Evolutionary conservation across 2,888 invertebrate species (phyloP), one percentile per base, ranked within the genome.

Genomic region (Meiosimyza decipiens): DNA sequence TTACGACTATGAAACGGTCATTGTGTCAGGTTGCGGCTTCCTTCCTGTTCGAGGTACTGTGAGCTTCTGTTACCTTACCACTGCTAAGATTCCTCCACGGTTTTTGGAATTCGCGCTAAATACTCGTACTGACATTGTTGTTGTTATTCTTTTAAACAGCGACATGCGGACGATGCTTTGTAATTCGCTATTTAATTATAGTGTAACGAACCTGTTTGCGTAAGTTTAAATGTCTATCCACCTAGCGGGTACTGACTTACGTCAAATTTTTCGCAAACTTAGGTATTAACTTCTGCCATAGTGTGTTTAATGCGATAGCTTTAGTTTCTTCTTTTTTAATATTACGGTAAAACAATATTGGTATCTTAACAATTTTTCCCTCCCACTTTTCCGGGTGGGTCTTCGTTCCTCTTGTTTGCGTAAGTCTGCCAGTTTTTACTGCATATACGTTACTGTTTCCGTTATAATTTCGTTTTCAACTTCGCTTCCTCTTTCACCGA

Each of bases 1-100:
- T 16, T n/a, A 7, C 55, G 11, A 11, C 51, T 50, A 50, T 59
- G 33, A 69, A 60, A 59, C 69, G 60, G n/a, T 22, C 69, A 60
- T 69, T 60, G 59, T 60, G 50, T 50, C 69, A 18, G 49, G 18
- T 60, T 67, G 55, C 16, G 15, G 9, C n/a, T 49, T 9, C 47
- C 63, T n/a, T 9, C 47, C 63, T n/a, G 40, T 49, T n/a, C 47
- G 55, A 13, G 54, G 16, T 12, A 22, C 16, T 5, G 16, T 55
- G 22, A n/a, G n/a, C 22, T n/a, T 16, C 62, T 11, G n/a, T n/a
- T 33, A 6, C n/a, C 28, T 28, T 28, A 28, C 28, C 28, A 28
- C 28, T 28, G 28, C 28, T 28, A 28, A 28, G 28, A 28, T 28
- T 4, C 28, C 28, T 28, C 28, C 28, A 28, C 28, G 28, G 4